Base-by-base conservation (phyloP, 2,888 invertebrate genomes). In the Drosophila nr. perissopoda region DNA sequence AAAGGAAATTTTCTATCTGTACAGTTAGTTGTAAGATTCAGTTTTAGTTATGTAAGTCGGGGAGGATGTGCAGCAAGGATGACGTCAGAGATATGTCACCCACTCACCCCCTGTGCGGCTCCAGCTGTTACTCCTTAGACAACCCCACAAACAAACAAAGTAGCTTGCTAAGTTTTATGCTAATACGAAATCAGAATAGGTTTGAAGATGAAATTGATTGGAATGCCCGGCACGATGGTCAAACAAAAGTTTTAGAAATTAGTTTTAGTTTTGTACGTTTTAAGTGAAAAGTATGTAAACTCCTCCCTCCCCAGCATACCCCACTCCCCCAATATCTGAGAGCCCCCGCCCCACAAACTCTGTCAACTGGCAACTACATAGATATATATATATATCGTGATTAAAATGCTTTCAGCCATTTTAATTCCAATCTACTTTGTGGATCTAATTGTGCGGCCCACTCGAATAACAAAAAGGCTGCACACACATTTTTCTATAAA, bases 401-500 rank as follows among this genome's bases (percentile, higher is more conserved):
- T 38, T 27, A 49, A 61, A 68, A 64, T 51, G 68, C 68, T 56
- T 58, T 59, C 38, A 64, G 60, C 56, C 42, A 42, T 73, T 77
- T 73, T 66, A 45, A 52, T 68, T 78, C 52, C 57, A 49, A 73
- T 61, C 21, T 52, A 61, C 42, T 52, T 21, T 58, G n/a, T 48
- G 56, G 56, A 67, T 58, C 21, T 45, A 45, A 45, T 4, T 59
- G 67, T 80, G 80, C 65, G 61, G 81, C 85, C 66, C 62, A 69
- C 74, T 85, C 85, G 85, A 85, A 85, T 85, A 87, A 83, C 75
- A 83, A 73, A 45, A 80, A 78, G 69, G 72, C 82, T 65, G 81
- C 81, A 56, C 61, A 63, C 29, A 65, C 25, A n/a, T 58, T 80
- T 80, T 80, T 77, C 79, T 73, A 80, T 71, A 57, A 51, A 70